Evolutionary conservation across 1,140 invertebrate species (phyloP), one percentile per base, ranked within the genome.

Genomic region (Oncopodura yosiiana): DNA sequence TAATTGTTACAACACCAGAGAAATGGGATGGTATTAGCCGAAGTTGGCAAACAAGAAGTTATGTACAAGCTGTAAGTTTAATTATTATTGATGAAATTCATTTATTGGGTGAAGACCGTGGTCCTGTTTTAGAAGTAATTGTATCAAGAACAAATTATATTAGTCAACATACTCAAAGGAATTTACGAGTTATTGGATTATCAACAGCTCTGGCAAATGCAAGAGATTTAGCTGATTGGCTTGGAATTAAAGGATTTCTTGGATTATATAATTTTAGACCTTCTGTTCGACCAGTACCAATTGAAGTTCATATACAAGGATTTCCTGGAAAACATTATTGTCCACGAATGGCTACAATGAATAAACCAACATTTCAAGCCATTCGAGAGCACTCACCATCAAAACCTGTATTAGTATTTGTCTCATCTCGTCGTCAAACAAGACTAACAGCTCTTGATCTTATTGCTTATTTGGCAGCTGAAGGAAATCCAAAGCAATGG

Each of bases 71-170:
- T 66, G 95, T 99, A 0, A 82, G 85, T 0, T 73, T 99, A 0
- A 89, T 99, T 53, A 82, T 99, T 21, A 97, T 99, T 64, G 95
- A 99, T 71, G 95, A 99, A 73, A 99, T 99, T 63, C 95, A 99
- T 76, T 72, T 99, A 26, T 73, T 99, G 37, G 95, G 92, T 54
- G 83, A 90, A 70, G 86, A 90, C 66, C 74, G 87, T 59, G 87
- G 86, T 16, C 86, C 86, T 0, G 86, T 90, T 5, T 72, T 90
- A 4, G 86, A 91, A 72, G 86, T 65, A 1, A 65, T 65, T 43
- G 79, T 83, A 2, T 81, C 81, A 30, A 70, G 76, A 64, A 90
- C 87, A 11, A 95, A 94, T 73, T 94, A 91, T 66, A 95, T 95
- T 49, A 81, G 86, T 26, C 85, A 82, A 1, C 87, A 94, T 65